These are phyloP conservation scores for Ridgeia piscesae DNA, from an alignment of 1,140 invertebrate species.

Conservation along the genomic window DNA sequence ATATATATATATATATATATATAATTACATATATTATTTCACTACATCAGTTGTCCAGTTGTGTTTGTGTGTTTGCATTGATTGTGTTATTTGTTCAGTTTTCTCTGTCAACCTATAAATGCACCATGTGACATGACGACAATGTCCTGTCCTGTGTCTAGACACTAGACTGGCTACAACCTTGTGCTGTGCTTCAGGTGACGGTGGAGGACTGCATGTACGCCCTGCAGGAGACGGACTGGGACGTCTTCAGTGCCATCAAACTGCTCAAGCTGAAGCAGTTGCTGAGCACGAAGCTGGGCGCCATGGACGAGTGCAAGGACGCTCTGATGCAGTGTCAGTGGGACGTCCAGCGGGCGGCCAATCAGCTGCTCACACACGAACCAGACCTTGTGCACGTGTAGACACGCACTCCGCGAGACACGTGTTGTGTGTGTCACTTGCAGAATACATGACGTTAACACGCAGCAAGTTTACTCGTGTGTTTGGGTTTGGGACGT, in stretches of 20 bases:
- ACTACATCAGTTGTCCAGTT: neutral
- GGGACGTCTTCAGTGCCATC: conserved; percentile 87
- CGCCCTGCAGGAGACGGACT: conserved; percentile 79
- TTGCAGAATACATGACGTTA: neutral
- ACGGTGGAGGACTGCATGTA: conserved; percentile 76
- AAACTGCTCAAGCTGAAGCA: conserved; percentile 78
- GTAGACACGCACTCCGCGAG: neutral
- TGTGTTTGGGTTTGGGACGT: neutral
- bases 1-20: too few relatives aligned
- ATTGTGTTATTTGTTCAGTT: neutral
- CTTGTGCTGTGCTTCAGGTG: conserved; percentile 65
- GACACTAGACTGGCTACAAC: neutral
- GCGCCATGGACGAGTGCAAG: conserved; percentile 51
- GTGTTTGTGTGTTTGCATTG: neutral
- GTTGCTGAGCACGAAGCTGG: conserved; percentile 50
- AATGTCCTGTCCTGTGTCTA: neutral
- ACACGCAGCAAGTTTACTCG: neutral
- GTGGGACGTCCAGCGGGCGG: conserved; percentile 57
- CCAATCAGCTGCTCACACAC: conserved; percentile 51
- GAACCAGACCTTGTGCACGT: conserved; percentile 21
- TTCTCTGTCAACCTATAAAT: neutral
- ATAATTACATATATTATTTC: neutral
- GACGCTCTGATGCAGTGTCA: conserved; percentile 51
- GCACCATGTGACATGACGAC: neutral
- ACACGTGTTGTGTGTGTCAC: neutral